Percentiles rank a stretch among this genome's conserved stretches.
These are phyloP conservation scores for Calycopis cecrops DNA, from an alignment of 1,140 invertebrate genomes.

Conservation along the genomic window DNA sequence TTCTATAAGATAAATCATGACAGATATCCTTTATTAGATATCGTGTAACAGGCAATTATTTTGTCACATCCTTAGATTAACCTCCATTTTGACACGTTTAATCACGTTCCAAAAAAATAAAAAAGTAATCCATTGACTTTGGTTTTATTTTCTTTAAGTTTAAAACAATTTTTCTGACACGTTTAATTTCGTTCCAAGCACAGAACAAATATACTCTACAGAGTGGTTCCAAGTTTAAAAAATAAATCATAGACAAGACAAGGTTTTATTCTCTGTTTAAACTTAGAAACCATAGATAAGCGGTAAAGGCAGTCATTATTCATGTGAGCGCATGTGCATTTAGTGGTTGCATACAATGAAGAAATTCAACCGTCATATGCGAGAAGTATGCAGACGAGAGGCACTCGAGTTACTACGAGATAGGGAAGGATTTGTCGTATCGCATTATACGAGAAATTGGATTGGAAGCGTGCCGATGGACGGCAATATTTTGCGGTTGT, in stretches of 20 bases:
- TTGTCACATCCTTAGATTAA: conserved; percentile 5
- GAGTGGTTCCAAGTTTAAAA: too few species aligned
- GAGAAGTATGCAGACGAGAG: conserved; percentile 42
- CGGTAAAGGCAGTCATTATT: conserved; percentile 44
- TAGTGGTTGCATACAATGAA: conserved; percentile 43
- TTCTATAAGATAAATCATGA: conserved; percentile 45
- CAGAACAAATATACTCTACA: too few species aligned
- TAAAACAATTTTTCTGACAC: too few species aligned
- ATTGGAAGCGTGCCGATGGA: conserved; percentile 59
- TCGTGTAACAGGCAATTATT: not conserved
- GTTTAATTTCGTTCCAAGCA: too few species aligned
- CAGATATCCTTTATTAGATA: conserved; percentile 14
- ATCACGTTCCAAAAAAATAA: conserved; percentile 38
- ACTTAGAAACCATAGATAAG: conserved; percentile 2
- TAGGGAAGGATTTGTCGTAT: conserved; percentile 55
- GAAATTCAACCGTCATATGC: conserved; percentile 36
- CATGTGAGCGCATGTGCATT: conserved; percentile 36
- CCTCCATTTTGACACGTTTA: not conserved
- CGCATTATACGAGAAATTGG: conserved; percentile 58
- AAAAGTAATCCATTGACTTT: conserved; percentile 27
- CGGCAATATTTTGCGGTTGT: conserved; percentile 63
- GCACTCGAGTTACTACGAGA: conserved; percentile 41
- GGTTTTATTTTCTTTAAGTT: too few species aligned
- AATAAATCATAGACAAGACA: not conserved
- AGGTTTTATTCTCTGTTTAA: not conserved